A percentile compares a stretch with the other conserved stretches of the same genome.
These are phyloP conservation scores for Cetonia aurata DNA, from an alignment of 2,888 invertebrate genomes.

Conservation along the genomic window DNA sequence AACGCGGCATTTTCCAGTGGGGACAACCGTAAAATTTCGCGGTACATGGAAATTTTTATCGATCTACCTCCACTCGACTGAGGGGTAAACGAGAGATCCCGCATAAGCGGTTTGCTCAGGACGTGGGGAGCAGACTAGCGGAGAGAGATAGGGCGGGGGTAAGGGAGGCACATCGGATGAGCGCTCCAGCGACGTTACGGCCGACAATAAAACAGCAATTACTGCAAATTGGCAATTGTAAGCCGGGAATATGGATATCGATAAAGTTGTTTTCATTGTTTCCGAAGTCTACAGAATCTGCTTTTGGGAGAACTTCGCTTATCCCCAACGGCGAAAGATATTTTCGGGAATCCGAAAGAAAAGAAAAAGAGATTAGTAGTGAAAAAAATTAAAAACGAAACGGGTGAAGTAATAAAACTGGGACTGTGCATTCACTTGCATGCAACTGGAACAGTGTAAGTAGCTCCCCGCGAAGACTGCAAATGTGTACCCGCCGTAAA, in stretches of 20 bases:
- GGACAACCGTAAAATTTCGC: not conserved
- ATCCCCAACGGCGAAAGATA: too few species aligned
- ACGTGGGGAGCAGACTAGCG: too few species aligned
- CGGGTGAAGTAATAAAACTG: too few species aligned
- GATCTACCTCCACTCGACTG: not conserved
- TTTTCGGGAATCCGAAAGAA: too few species aligned
- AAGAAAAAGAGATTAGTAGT: too few species aligned
- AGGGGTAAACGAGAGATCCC: not conserved
- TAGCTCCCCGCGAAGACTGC: too few species aligned
- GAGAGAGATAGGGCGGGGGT: not conserved
- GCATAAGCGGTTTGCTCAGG: not conserved
- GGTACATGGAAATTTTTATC: constrained; percentile 19
- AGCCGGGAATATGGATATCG: constrained; percentile 15
- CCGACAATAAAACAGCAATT: constrained; percentile 14
- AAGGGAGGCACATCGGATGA: not conserved
- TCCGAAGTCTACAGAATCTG: not conserved
- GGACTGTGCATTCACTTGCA: too few species aligned
- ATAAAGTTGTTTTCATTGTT: constrained; percentile 7
- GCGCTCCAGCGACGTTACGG: constrained; percentile 1
- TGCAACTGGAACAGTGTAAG: too few species aligned
- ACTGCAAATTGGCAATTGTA: constrained; percentile 11
- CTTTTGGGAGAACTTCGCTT: too few species aligned
- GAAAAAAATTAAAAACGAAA: too few species aligned
- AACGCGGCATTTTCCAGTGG: too few species aligned
- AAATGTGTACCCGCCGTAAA: too few species aligned